Evolutionary conservation across 2,888 invertebrate genomes (phyloP).

Genomic region (Pollenia labialis): DNA sequence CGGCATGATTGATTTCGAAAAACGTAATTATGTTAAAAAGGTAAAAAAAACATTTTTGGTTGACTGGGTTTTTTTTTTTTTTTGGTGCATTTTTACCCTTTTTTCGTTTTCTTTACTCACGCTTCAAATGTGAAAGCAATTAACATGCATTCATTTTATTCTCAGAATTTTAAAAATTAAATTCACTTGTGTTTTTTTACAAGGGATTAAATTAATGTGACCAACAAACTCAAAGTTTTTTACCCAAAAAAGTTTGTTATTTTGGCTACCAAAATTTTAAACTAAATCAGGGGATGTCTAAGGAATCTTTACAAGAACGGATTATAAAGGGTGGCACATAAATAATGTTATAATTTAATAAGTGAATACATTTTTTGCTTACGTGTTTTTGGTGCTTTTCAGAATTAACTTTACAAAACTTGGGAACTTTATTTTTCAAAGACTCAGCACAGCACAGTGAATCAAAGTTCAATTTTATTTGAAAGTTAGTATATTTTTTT

Average conservation of each 20-base stretch:
- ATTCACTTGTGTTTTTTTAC: slow-evolving; percentile 4
- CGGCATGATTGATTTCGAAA: slow-evolving; percentile 82
- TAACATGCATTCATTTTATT: slow-evolving; percentile 58
- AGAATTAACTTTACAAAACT: no score
- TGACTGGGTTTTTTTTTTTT: slow-evolving; percentile 2
- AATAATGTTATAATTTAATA: no score
- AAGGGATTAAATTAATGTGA: background rate
- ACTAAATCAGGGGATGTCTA: no score
- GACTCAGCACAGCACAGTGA: no score
- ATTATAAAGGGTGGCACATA: no score
- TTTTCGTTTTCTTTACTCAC: slow-evolving; percentile 4
- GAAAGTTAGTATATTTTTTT: no score
- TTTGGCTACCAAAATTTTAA: background rate
- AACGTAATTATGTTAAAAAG: slow-evolving; percentile 84
- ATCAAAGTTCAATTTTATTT: no score
- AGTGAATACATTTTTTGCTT: no score
- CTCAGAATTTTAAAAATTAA: slow-evolving; percentile 22
- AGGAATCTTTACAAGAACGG: no score
- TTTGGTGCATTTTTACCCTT: background rate
- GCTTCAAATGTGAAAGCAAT: slow-evolving; percentile 54
- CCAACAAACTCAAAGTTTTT: slow-evolving; percentile 14
- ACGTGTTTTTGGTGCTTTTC: no score
- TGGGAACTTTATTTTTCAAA: no score
- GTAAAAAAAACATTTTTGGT: slow-evolving; percentile 76
- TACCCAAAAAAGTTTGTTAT: background rate